These are phyloP conservation scores for Pangasius sanitwongsei DNA, from an alignment of 2,797 vertebrate genomes.

Conservation along the genomic window DNA sequence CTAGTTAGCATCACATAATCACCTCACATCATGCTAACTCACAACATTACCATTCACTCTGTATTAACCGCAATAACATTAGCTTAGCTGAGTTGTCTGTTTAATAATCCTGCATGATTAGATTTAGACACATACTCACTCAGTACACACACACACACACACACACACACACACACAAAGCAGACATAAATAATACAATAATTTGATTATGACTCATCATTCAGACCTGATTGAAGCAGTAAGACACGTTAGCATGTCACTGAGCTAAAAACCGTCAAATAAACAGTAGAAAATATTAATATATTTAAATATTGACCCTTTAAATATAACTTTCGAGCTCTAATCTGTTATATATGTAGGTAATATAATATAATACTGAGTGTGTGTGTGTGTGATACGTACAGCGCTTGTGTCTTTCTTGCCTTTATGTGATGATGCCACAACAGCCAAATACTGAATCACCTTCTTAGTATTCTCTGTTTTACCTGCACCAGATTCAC, in stretches of 20 bases:
- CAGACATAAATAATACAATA: not conserved
- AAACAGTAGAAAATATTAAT: not conserved
- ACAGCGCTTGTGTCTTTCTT: conserved; percentile 92
- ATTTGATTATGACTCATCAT: not conserved
- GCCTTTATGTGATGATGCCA: conserved; percentile 94
- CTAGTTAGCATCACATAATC: conserved; percentile 2
- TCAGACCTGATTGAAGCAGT: not conserved
- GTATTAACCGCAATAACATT: not conserved
- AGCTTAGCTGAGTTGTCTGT: not conserved
- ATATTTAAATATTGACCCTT: not conserved
- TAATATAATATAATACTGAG: not conserved
- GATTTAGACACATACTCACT: not conserved
- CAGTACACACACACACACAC: not conserved
- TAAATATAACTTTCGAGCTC: not conserved
- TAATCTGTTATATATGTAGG: not conserved
- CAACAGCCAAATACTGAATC: conserved; percentile 93
- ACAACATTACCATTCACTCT: not conserved
- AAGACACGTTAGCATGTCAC: not conserved
- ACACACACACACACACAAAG: not conserved
- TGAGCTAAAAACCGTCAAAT: not conserved
- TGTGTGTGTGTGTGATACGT: conserved; percentile 67
- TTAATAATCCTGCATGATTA: not conserved
- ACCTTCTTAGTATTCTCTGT: conserved; percentile 99
- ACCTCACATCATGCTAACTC: not conserved
- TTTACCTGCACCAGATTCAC: conserved; percentile 95